phyloP scores from a whole-genome alignment of 2,113 vertebrate genomes.

The Oenanthe oenanthe region DNA sequence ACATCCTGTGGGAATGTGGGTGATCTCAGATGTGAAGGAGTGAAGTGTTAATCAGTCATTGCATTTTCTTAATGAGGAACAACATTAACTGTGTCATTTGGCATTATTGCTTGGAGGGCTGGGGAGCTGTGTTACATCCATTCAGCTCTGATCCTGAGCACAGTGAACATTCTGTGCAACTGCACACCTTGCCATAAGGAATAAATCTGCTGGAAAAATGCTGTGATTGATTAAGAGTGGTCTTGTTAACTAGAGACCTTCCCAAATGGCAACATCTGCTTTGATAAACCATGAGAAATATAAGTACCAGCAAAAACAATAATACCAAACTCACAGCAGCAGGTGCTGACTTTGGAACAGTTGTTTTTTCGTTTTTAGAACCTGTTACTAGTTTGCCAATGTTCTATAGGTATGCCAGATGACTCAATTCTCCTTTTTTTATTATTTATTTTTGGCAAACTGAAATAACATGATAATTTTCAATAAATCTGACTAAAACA shows the following conservation, averaged over 20 bases:
- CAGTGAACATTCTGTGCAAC: conserved; percentile 22
- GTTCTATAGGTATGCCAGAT: not conserved
- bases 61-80: conserved; percentile 11
- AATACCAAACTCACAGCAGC: conserved; percentile 39
- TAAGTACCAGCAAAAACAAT: conserved; percentile 55
- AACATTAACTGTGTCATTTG: conserved; percentile 18
- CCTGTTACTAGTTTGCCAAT: not conserved
- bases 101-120: not conserved
- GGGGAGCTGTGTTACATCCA: not conserved
- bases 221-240: conserved; percentile 52
- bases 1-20: not conserved
- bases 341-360: conserved; percentile 64
- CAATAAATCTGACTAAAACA: not conserved
- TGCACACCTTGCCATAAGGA: conserved; percentile 45
- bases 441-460: not conserved
- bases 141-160: not conserved
- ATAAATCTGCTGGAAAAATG: conserved; percentile 48
- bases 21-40: conserved; percentile 32
- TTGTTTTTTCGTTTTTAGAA: conserved; percentile 40
- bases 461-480: not conserved
- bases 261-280: conserved; percentile 60
- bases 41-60: conserved; percentile 20
- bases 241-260: conserved; percentile 63
- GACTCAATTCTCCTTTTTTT: not conserved
- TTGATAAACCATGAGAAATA: conserved; percentile 63